Percentiles rank a stretch among this genome's conserved stretches.
These are phyloP conservation scores for Catocala nupta DNA, from an alignment of 2,888 invertebrate genomes.

Conservation along the genomic window DNA sequence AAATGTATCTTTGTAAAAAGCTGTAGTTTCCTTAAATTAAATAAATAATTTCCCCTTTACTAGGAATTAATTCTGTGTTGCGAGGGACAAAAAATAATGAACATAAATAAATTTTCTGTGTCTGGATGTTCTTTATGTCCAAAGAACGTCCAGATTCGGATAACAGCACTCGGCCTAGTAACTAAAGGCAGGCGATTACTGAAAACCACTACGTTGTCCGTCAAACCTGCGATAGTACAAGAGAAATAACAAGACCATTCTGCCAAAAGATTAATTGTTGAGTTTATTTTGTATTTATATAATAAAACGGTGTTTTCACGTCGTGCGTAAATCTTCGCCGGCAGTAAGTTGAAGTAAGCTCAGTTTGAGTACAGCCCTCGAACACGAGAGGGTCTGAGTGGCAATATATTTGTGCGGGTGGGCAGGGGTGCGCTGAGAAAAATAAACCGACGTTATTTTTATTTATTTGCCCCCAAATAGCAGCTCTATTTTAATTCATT, in stretches of 20 bases:
- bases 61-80: too few species aligned
- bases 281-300: slow-evolving; percentile 8
- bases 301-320: slow-evolving; percentile 12
- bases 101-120: too few species aligned
- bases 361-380: slow-evolving; percentile 48
- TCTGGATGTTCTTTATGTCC: too few species aligned
- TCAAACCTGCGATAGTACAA: neutral
- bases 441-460: slow-evolving; percentile 26
- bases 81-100: too few species aligned
- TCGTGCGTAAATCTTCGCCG: slow-evolving; percentile 27
- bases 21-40: too few species aligned
- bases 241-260: neutral
- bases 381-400: slow-evolving; percentile 41
- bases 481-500: neutral
- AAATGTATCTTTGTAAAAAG: too few species aligned
- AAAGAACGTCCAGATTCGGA: too few species aligned
- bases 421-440: slow-evolving; percentile 33
- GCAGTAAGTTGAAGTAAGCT: slow-evolving; percentile 41
- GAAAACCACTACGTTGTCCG: too few species aligned
- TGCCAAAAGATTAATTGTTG: neutral
- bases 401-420: slow-evolving; percentile 51
- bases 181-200: too few species aligned
- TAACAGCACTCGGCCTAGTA: too few species aligned
- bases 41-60: too few species aligned
- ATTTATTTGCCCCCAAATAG: neutral